phyloP scores from a whole-genome alignment of 2,113 vertebrate genomes.

The Lasiurus borealis region DNA sequence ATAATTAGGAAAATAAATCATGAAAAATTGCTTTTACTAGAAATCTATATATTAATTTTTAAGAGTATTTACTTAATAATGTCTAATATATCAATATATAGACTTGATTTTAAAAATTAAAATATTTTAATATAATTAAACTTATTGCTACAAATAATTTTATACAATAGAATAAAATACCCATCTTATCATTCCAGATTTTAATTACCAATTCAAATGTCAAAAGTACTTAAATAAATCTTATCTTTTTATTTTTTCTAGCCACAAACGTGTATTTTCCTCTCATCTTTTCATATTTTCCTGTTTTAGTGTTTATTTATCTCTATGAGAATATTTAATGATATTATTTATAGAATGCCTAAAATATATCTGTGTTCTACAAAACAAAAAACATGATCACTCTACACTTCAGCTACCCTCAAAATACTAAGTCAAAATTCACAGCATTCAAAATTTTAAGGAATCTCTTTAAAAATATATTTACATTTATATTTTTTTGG shows the following conservation, averaged over 20 bases:
- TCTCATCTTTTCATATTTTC: neutral
- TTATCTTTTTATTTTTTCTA: neutral
- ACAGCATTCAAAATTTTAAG: constrained; percentile 42
- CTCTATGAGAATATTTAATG: constrained; percentile 26
- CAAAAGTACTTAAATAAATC: constrained; percentile 45
- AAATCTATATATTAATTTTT: constrained; percentile 37
- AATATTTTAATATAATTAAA: constrained; percentile 51
- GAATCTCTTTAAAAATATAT: neutral
- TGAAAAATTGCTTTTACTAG: constrained; percentile 49
- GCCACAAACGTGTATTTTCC: neutral
- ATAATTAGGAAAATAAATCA: constrained; percentile 11
- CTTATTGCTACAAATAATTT: constrained; percentile 53
- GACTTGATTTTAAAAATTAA: constrained; percentile 42
- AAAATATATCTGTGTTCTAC: constrained; percentile 24
- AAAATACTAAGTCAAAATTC: constrained; percentile 56
- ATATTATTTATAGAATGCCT: constrained; percentile 1
- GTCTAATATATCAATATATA: neutral
- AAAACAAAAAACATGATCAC: constrained; percentile 22
- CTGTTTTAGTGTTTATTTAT: neutral
- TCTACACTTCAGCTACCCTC: neutral
- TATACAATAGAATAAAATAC: constrained; percentile 27
- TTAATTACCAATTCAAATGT: constrained; percentile 31
- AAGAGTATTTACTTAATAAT: neutral
- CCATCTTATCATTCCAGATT: neutral
- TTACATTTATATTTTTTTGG: neutral